Percentiles rank a stretch among this genome's conserved stretches.
These are phyloP conservation scores for Thaumetopoea pityocampa DNA, from an alignment of 1,140 invertebrate species.

Conservation along the genomic window DNA sequence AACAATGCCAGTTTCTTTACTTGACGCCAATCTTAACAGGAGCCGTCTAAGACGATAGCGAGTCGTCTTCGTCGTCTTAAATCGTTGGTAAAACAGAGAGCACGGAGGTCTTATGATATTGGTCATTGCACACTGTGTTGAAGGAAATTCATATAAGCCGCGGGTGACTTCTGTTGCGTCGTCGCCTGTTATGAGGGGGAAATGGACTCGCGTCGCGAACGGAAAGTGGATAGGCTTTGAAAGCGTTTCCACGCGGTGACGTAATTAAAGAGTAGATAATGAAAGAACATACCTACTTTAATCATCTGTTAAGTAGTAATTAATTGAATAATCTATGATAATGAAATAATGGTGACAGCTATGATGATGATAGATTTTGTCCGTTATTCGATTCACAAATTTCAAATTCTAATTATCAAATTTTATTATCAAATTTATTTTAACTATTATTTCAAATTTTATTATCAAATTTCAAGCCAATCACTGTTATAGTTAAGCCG, in stretches of 20 bases:
- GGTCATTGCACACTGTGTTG: constrained; percentile 19
- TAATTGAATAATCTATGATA: not conserved
- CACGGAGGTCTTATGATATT: constrained; percentile 25
- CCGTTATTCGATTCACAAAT: too few relatives aligned
- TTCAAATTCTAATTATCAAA: too few relatives aligned
- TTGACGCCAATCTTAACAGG: constrained; percentile 26
- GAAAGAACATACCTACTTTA: not conserved
- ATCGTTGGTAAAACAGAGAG: constrained; percentile 3
- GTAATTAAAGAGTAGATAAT: constrained; percentile 25
- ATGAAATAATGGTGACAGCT: too few relatives aligned
- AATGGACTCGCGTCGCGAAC: constrained; percentile 39
- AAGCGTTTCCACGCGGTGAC: constrained; percentile 34
- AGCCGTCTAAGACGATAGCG: constrained; percentile 15
- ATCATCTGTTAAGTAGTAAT: not conserved
- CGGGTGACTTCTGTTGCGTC: constrained; percentile 34
- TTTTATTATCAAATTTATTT: too few relatives aligned
- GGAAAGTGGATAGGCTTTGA: constrained; percentile 36
- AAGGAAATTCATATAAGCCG: constrained; percentile 44
- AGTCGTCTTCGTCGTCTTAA: constrained; percentile 1
- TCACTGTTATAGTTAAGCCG: too few relatives aligned
- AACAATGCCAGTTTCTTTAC: constrained; percentile 32
- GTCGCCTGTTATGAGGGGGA: constrained; percentile 42
- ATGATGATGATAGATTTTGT: too few relatives aligned
- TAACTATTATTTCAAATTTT: too few relatives aligned
- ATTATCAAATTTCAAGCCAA: too few relatives aligned